Evolutionary conservation across 2,888 invertebrate species (phyloP).

Genomic region (Drosophila algonquin): DNA sequence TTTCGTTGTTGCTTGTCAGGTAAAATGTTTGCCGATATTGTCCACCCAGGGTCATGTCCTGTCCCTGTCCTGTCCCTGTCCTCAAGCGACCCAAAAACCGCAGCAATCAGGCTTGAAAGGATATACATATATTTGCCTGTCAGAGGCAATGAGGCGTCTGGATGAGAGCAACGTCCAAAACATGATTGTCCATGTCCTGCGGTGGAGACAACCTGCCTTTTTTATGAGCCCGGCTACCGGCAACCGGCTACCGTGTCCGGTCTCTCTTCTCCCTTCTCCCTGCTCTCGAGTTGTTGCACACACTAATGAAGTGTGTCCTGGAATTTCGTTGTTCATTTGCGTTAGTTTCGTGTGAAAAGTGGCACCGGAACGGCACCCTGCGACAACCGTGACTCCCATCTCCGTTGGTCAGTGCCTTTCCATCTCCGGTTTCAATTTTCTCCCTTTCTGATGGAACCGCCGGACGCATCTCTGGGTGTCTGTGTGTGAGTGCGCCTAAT

Average conservation of each 20-base stretch:
- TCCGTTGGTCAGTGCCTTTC: neutral
- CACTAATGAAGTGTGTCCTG: conserved; percentile 44
- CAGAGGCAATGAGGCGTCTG: conserved; percentile 42
- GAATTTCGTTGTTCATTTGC: conserved; percentile 41
- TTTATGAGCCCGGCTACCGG: no score
- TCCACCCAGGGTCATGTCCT: conserved; percentile 13
- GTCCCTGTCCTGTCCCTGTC: neutral
- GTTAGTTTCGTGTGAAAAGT: conserved; percentile 28
- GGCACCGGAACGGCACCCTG: neutral
- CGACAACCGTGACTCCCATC: neutral
- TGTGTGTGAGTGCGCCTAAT: conserved; percentile 59
- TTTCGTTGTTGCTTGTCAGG: conserved; percentile 31
- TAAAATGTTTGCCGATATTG: conserved; percentile 45
- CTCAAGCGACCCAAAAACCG: conserved; percentile 16
- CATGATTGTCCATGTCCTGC: conserved; percentile 32
- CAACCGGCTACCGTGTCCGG: no score
- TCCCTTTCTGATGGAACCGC: conserved; percentile 10
- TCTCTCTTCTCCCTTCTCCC: no score
- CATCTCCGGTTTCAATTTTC: conserved; percentile 54
- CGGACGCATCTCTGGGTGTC: conserved; percentile 24
- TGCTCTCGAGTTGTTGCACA: neutral
- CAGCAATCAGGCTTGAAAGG: conserved; percentile 43
- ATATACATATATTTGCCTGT: conserved; percentile 27
- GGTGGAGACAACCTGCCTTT: conserved; percentile 10
- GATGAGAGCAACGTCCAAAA: neutral